Evolutionary conservation across 2,888 invertebrate species (phyloP).

Genomic region (Camponotus fellah): DNA sequence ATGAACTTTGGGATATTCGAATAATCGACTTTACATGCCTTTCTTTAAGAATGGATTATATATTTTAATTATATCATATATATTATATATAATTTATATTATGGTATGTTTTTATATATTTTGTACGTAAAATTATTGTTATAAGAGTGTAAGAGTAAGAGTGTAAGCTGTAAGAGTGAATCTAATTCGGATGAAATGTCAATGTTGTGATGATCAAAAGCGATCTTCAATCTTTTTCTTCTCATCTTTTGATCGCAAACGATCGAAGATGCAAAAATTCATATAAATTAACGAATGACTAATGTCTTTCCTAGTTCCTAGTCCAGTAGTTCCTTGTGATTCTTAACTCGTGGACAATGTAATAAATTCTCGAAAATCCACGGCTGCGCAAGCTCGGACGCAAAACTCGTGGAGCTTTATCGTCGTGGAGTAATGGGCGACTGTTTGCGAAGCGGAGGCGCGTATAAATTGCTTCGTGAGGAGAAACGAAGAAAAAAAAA

Average conservation of each 20-base stretch:
- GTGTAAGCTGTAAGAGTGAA: too few species aligned
- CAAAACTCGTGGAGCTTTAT: slow-evolving; percentile 73
- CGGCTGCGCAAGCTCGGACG: slow-evolving; percentile 62
- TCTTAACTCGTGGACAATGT: slow-evolving; percentile 66
- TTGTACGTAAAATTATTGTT: too few species aligned
- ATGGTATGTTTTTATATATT: too few species aligned
- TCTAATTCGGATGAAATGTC: too few species aligned
- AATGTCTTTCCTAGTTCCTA: slow-evolving; percentile 21
- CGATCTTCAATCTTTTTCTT: too few species aligned
- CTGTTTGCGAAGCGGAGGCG: slow-evolving; percentile 76
- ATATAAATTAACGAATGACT: slow-evolving; percentile 56
- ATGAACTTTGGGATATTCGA: too few species aligned
- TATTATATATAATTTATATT: too few species aligned
- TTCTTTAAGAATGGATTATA: too few species aligned
- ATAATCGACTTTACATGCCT: too few species aligned
- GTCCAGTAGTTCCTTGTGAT: slow-evolving; percentile 58
- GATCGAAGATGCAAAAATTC: not conserved
- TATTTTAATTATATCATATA: too few species aligned
- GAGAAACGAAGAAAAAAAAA: slow-evolving; percentile 57
- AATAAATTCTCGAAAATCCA: slow-evolving; percentile 60
- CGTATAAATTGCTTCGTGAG: slow-evolving; percentile 77
- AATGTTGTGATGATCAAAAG: not conserved
- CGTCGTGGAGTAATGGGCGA: slow-evolving; percentile 75
- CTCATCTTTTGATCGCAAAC: not conserved
- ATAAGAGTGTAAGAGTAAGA: too few species aligned